phyloP scores from a whole-genome alignment of 2,797 vertebrate species.

The Hemitrygon akajei region DNA sequence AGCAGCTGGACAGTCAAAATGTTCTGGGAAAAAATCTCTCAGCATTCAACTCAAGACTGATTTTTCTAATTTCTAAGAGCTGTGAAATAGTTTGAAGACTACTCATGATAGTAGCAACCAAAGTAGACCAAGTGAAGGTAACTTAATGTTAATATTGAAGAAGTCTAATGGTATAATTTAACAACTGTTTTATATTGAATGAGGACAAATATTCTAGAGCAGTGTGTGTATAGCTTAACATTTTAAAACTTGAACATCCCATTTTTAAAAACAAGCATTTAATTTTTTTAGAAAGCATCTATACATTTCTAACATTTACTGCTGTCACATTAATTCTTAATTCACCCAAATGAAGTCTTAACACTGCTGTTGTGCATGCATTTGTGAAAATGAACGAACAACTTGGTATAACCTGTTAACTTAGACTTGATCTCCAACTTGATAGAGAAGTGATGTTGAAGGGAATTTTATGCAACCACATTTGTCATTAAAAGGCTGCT shows the following conservation, averaged over 20 bases:
- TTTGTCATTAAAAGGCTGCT: conserved; percentile 15
- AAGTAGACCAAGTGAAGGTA: background rate
- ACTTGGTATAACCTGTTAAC: conserved; percentile 20
- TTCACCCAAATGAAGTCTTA: background rate
- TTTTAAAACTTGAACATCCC: conserved; percentile 27
- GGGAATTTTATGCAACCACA: background rate
- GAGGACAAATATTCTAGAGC: background rate
- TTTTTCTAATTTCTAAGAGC: conserved; percentile 47
- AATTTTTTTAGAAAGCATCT: background rate
- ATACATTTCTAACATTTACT: conserved; percentile 1
- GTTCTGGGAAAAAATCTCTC: conserved; percentile 61
- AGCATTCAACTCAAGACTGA: conserved; percentile 84
- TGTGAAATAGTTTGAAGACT: background rate
- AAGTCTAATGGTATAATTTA: background rate
- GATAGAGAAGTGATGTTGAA: conserved; percentile 12
- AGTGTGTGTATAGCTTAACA: background rate
- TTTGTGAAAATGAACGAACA: background rate
- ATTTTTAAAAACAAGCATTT: conserved; percentile 18
- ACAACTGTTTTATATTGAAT: background rate
- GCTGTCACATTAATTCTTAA: background rate
- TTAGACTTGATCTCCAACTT: background rate
- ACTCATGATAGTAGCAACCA: background rate
- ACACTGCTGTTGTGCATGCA: background rate
- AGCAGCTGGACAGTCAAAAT: conserved; percentile 49
- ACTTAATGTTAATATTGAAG: background rate